Base-by-base conservation (phyloP, 2,888 invertebrate genomes). In the Agrochola lychnidis region DNA sequence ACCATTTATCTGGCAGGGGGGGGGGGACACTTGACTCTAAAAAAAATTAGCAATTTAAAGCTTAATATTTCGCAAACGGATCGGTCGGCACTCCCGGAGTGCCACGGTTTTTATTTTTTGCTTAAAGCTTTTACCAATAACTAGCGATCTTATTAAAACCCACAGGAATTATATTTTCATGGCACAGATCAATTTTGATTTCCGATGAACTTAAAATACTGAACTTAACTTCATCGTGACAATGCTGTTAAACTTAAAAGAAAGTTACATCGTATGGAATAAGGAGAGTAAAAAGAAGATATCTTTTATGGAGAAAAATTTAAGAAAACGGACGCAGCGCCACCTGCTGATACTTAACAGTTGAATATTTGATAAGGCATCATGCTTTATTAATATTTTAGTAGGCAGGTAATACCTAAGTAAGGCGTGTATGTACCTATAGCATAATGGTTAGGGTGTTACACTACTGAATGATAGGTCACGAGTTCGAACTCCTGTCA, bases 271-370 rank as follows among this genome's bases (percentile, higher is more conserved):
- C 57, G 62, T 73, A 57, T 56, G 64, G 57, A 57, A 70, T 79
- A 63, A 64, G 57, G 57, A 66, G 69, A 30, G 30, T 30, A 80
- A 81, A 84, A 81, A 66, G 16, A 22, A 61, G 66, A 70, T 73
- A 70, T 69, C 51, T 84, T 84, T 84, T 82, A 75, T 66, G 75
- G n/a, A 36, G 85, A 71, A 69, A 84, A 81, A 69, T 66, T 2
- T 69, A 82, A 84, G 70, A 81, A 51, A 42, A 74, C 42, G 57
- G 42, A 74, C 45, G 57, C 9, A 14, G 7, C 10, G 16, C 59
- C 82, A 81, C 70, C 85, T 85, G 85, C 9, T 70, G 7, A 67
- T 81, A 70, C 82, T 85, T 81, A 81, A 12, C 53, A 22, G 7
- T 25, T 85, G 48, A 83, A 81, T 82, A 45, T 63, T 81, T 85